Conservation (phyloP, 2,888 invertebrate species). For the Pollenia angustigena region DNA sequence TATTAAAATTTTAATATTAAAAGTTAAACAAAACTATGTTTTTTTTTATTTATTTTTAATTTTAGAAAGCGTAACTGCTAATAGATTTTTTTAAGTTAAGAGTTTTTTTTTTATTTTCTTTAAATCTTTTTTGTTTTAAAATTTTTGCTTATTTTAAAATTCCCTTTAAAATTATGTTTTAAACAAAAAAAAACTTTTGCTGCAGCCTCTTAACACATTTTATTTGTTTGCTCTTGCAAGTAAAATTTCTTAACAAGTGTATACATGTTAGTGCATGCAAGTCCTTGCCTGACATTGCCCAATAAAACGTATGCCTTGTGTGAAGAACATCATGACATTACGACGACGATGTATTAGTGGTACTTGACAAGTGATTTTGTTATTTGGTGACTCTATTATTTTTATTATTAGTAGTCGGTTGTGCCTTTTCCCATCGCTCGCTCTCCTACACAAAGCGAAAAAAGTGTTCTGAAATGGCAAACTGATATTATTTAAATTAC, state of each 20-base stretch:
- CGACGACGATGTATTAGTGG: conserved; percentile 65
- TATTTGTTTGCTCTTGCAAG: neutral
- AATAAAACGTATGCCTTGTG: conserved; percentile 64
- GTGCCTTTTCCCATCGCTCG: neutral
- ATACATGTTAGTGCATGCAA: conserved; percentile 29
- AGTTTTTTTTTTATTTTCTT: neutral
- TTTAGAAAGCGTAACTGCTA: neutral
- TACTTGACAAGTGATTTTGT: conserved; percentile 62
- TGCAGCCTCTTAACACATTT: conserved; percentile 71
- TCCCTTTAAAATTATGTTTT: neutral
- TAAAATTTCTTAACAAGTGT: conserved; percentile 1
- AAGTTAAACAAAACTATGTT: conserved; percentile 38
- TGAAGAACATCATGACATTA: conserved; percentile 52
- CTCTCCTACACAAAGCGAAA: neutral
- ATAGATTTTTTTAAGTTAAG: too few species aligned
- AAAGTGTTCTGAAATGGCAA: too few species aligned
- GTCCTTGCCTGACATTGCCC: conserved; percentile 69
- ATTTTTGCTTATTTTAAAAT: conserved; percentile 6
- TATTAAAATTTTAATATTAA: neutral
- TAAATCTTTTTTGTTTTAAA: neutral
- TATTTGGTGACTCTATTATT: conserved; percentile 65
- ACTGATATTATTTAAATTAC: too few species aligned
- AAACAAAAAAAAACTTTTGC: conserved; percentile 41
- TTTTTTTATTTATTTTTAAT: neutral
- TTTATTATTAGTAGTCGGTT: conserved; percentile 45